A percentile compares a stretch with the other conserved stretches of the same genome.
These are phyloP conservation scores for Bettongia penicillata DNA, from an alignment of 2,113 vertebrate genomes.

Conservation along the genomic window DNA sequence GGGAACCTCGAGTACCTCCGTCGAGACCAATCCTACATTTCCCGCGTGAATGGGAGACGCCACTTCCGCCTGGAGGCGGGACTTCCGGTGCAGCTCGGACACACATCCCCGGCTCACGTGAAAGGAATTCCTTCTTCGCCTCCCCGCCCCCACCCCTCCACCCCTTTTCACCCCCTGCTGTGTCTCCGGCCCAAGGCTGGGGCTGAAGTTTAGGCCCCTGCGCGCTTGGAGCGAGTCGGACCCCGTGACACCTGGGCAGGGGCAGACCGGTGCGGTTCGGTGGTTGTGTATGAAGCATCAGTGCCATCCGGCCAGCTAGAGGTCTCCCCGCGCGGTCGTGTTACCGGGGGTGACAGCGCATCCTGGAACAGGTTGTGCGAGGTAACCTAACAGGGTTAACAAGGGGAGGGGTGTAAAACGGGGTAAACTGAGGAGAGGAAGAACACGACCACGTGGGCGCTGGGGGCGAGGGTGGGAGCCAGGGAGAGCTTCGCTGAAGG, in stretches of 20 bases:
- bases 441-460: background rate
- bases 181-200: background rate
- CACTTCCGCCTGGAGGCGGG: constrained; percentile 55
- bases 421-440: background rate
- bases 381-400: too few relatives aligned
- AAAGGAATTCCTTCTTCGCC: background rate
- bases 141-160: fast-evolving
- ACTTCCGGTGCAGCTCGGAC: constrained; percentile 14
- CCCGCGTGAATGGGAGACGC: background rate
- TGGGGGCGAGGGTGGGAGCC: too few relatives aligned
- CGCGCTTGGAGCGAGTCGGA: background rate
- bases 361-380: too few relatives aligned
- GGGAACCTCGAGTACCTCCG: background rate
- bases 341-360: too few relatives aligned
- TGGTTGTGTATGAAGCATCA: too few relatives aligned
- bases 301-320: background rate
- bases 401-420: background rate
- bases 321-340: too few relatives aligned
- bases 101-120: background rate
- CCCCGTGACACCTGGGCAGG: background rate
- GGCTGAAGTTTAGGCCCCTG: background rate
- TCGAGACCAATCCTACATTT: background rate
- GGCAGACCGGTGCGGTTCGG: too few relatives aligned
- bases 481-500: too few relatives aligned
- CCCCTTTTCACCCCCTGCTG: too few relatives aligned